phyloP scores from a whole-genome alignment of 1,140 invertebrate genomes.

The Drosophila ohnishii region DNA sequence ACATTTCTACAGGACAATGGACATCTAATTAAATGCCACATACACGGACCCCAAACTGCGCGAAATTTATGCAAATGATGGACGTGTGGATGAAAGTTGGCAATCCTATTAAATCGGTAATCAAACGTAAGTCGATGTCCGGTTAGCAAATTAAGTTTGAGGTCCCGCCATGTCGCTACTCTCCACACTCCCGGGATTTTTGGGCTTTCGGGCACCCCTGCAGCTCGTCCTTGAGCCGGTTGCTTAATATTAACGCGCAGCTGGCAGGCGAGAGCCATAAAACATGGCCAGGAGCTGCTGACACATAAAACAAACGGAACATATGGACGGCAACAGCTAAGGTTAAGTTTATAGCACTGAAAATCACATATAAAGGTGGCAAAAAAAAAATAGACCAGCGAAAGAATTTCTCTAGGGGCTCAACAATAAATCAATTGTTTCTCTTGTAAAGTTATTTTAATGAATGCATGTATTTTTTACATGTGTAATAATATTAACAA shows the following conservation, averaged over 20 bases:
- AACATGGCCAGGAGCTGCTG: conserved; percentile 49
- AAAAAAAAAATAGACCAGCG: neutral
- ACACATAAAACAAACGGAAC: conserved; percentile 38
- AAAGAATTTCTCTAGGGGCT: neutral
- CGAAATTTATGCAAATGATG: conserved; percentile 48
- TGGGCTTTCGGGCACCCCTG: conserved; percentile 9
- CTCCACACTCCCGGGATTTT: conserved; percentile 27
- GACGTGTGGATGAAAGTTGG: conserved; percentile 38
- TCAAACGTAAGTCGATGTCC: conserved; percentile 40
- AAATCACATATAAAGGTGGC: neutral
- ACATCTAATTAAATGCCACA: conserved; percentile 34
- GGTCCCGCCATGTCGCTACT: neutral
- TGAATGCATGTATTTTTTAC: neutral
- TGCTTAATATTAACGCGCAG: conserved; percentile 58
- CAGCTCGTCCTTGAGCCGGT: conserved; percentile 18
- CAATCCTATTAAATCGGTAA: conserved; percentile 55
- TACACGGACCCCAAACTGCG: conserved; percentile 7
- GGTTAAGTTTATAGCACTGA: neutral
- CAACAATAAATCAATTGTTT: neutral
- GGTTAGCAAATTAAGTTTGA: conserved; percentile 43
- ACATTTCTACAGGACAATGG: conserved; percentile 13
- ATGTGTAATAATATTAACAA: neutral
- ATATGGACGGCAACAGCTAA: conserved; percentile 18
- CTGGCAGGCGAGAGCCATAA: conserved; percentile 60
- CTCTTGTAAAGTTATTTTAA: neutral